These are phyloP conservation scores for Sebastes flavidus DNA, from an alignment of 2,797 vertebrate genomes.

Conservation along the genomic window DNA sequence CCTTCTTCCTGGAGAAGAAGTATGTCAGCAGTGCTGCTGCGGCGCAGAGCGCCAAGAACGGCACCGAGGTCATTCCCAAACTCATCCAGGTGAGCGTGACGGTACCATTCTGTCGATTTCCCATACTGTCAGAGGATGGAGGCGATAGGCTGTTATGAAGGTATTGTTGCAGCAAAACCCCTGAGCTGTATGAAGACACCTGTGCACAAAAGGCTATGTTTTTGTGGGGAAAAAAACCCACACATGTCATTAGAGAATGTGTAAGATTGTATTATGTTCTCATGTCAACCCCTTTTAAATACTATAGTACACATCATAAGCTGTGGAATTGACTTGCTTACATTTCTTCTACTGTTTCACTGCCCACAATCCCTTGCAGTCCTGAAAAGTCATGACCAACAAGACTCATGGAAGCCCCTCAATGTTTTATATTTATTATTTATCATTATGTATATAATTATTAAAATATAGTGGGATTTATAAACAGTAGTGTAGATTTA, in stretches of 20 bases:
- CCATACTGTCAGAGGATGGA: not conserved
- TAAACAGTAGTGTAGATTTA: no score
- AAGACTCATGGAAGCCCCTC: no score
- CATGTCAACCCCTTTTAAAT: not conserved
- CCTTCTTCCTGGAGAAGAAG: constrained; percentile 99
- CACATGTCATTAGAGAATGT: not conserved
- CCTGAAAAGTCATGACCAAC: not conserved
- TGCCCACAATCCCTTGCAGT: not conserved
- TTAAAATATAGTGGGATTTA: not conserved
- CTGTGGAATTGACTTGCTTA: not conserved
- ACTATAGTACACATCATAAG: not conserved
- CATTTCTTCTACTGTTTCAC: not conserved
- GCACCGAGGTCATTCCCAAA: constrained; percentile 93
- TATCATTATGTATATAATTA: no score
- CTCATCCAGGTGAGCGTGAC: constrained; percentile 88
- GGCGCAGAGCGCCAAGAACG: constrained; percentile 89
- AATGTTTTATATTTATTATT: no score
- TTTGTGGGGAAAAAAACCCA: not conserved
- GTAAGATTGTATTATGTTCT: not conserved
- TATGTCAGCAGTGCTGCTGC: constrained; percentile 86
- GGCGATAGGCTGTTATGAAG: not conserved
- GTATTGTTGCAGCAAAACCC: not conserved
- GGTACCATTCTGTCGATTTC: not conserved
- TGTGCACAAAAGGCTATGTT: not conserved
- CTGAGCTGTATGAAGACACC: not conserved